Percentiles rank a stretch among this genome's conserved stretches.
These are phyloP conservation scores for Bagarius yarrelli DNA, from an alignment of 2,113 vertebrate genomes.

Conservation along the genomic window DNA sequence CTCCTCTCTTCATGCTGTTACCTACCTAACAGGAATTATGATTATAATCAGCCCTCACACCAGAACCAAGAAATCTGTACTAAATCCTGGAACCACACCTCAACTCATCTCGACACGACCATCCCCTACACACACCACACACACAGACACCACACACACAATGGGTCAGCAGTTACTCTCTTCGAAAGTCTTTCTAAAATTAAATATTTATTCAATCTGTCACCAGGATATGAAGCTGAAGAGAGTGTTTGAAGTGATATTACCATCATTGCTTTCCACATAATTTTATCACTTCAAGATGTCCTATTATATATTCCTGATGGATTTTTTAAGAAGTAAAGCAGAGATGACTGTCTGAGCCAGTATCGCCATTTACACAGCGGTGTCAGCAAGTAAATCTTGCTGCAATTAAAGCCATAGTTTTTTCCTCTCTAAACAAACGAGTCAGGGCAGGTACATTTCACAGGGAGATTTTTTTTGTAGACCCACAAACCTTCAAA, in stretches of 20 bases:
- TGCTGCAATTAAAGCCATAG: background rate
- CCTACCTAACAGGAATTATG: slow-evolving; percentile 28
- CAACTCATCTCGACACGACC: background rate
- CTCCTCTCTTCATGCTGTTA: slow-evolving; percentile 10
- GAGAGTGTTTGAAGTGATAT: slow-evolving; percentile 71
- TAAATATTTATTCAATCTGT: slow-evolving; percentile 64
- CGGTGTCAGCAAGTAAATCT: slow-evolving; percentile 8
- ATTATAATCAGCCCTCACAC: slow-evolving; percentile 37
- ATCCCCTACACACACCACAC: slow-evolving; percentile 46
- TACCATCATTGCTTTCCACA: slow-evolving; percentile 63
- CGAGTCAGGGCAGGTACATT: slow-evolving; percentile 2
- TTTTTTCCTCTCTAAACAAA: background rate
- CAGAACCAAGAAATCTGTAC: slow-evolving; percentile 1
- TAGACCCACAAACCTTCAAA: background rate
- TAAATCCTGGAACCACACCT: slow-evolving; percentile 19
- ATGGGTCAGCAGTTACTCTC: slow-evolving; percentile 5
- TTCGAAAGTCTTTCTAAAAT: slow-evolving; percentile 67
- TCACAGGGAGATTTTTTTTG: background rate
- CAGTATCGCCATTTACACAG: slow-evolving; percentile 13
- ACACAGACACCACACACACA: slow-evolving; percentile 12
- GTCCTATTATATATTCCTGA: background rate
- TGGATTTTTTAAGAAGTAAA: background rate
- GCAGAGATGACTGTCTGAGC: slow-evolving; percentile 7
- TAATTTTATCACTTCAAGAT: slow-evolving; percentile 61
- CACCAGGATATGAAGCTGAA: slow-evolving; percentile 60